Base-by-base conservation (phyloP, 2,797 vertebrate species). In the Acropternis orthonyx region DNA sequence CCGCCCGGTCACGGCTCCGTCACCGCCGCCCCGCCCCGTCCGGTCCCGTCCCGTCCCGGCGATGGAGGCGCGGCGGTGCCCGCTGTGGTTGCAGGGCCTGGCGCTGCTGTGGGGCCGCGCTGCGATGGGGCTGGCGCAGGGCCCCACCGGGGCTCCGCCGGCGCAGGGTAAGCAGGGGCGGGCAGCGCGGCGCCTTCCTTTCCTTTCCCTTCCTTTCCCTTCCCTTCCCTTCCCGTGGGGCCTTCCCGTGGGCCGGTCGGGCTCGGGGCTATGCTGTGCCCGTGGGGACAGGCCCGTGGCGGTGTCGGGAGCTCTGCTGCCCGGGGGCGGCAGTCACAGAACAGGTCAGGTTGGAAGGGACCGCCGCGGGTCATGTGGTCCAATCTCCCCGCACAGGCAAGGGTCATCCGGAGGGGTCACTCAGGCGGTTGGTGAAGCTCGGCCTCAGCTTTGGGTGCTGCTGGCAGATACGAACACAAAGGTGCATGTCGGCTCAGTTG, bases 351-450 rank as follows among this genome's bases (percentile, higher is more conserved):
- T 3, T 26, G 36, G 43, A 37, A 44, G 7, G 32, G 36, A 21
- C 32, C 32, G 3, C 41, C 4, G 34, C 11, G 32, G 27, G 10
- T n/a, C 12, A 7, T 26, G 51, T 51, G 24, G 21, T 26, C 12
- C 44, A 32, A 0, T 14, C 2, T 34, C 34, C 15, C 15, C 46
- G 44, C 72, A 58, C 8, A 14, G 0, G 17, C 65, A 16, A n/a
- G 24, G 49, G 48, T 27, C 26, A 15, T 49, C 37, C 37, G 37
- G 37, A 37, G 37, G 37, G 37, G 37, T 37, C 12, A 12, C 12
- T 37, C 37, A 37, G 41, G 28, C 48, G 10, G 17, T 7, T 72
- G 54, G 21, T 44, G 59, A 44, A 82, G 32, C 46, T 72, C 7
- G 3, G 26, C 46, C 17, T 72, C 65, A 44, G 28, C 5, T 61